Percentiles rank a stretch among this genome's conserved stretches.
Conservation (phyloP, 2,888 invertebrate genomes). For the Melitaea athalia region DNA sequence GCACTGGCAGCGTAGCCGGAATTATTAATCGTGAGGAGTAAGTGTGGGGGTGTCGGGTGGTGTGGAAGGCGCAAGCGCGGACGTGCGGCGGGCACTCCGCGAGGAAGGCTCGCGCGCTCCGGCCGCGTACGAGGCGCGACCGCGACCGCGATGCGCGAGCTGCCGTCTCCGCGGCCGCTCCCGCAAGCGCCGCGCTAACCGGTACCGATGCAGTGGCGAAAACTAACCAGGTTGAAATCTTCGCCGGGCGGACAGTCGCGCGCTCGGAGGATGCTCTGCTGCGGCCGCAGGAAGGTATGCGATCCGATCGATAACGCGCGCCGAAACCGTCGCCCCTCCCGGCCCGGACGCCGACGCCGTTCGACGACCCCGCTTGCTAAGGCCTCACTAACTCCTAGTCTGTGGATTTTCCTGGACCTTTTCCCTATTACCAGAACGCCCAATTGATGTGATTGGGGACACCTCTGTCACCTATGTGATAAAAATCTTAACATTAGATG, state of each 20-base stretch:
- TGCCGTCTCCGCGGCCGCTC: slow-evolving; percentile 75
- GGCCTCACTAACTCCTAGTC: slow-evolving; percentile 58
- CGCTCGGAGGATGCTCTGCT: slow-evolving; percentile 96
- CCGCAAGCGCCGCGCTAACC: slow-evolving; percentile 83
- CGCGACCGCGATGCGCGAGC: slow-evolving; percentile 76
- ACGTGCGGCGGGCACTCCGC: slow-evolving; percentile 74
- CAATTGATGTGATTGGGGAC: slow-evolving; percentile 6
- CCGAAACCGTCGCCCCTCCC: slow-evolving; percentile 79
- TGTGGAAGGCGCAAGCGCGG: slow-evolving; percentile 64
- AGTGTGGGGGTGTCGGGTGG: slow-evolving; percentile 66
- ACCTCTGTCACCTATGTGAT: slow-evolving; percentile 2
- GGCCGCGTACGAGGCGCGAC: slow-evolving; percentile 67
- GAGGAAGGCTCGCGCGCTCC: slow-evolving; percentile 77
- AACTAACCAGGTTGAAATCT: slow-evolving; percentile 90
- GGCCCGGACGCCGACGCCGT: slow-evolving; percentile 76
- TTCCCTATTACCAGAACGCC: slow-evolving; percentile 24
- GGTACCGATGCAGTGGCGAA: slow-evolving; percentile 92
- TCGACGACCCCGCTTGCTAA: slow-evolving; percentile 76
- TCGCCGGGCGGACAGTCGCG: slow-evolving; percentile 85
- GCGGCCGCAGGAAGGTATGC: slow-evolving; percentile 96
- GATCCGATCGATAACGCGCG: slow-evolving; percentile 78
- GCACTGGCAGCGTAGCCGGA: slow-evolving; percentile 81
- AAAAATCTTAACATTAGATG: not conserved
- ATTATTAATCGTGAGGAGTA: slow-evolving; percentile 79
- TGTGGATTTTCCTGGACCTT: slow-evolving; percentile 41